Percentiles rank a stretch among this genome's conserved stretches.
phyloP scores from a whole-genome alignment of 2,113 vertebrate genomes.

The Choloepus hoffmanni region DNA sequence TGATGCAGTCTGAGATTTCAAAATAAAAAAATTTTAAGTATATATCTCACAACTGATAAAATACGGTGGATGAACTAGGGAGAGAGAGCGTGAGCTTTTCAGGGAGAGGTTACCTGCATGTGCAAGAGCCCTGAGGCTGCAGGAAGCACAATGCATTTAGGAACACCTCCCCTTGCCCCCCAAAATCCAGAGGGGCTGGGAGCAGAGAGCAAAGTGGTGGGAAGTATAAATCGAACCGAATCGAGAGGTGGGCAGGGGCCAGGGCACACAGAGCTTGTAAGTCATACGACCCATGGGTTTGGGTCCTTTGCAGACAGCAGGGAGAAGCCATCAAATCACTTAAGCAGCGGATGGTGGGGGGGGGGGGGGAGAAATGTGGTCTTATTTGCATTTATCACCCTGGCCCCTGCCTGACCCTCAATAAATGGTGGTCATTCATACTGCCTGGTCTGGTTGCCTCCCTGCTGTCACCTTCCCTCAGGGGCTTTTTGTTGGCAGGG shows the following conservation, averaged over 20 bases:
- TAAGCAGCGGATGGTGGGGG: neutral
- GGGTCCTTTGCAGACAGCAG: neutral
- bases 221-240: neutral
- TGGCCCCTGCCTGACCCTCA: slow-evolving; percentile 6
- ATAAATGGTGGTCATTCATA: neutral
- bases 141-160: neutral
- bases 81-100: neutral
- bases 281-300: neutral
- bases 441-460: neutral
- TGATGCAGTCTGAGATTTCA: neutral
- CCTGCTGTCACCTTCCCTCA: neutral
- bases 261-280: too few relatives aligned
- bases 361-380: neutral
- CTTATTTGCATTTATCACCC: neutral
- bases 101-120: neutral
- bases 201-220: neutral
- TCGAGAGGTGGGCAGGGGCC: neutral
- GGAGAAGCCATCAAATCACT: neutral
- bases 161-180: neutral
- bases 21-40: neutral
- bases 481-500: slow-evolving; percentile 19
- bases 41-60: neutral
- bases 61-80: neutral
- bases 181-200: neutral
- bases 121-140: neutral